Evolutionary conservation across 2,113 vertebrate genomes (phyloP), one percentile per base, ranked within the genome.

Genomic region (Arenaria interpres): DNA sequence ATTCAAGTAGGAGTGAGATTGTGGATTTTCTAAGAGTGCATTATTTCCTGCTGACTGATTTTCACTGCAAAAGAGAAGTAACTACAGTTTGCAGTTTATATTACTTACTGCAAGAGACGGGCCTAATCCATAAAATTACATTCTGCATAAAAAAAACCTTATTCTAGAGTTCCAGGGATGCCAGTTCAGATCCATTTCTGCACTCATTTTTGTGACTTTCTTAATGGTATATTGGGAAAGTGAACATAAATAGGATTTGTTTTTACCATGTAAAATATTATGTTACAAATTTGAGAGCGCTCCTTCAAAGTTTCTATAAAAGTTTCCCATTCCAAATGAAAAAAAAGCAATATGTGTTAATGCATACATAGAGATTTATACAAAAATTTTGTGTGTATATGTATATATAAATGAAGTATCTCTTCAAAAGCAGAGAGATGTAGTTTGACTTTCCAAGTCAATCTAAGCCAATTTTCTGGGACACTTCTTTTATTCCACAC

Each of bases 31-130:
- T 85, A 78, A 89, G 74, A 54, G 53, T 63, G 13, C 56, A 66
- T 93, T 94, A 82, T 82, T 95, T 95, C 48, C 51, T 60, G 33
- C 33, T 91, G 88, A 46, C 64, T 92, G 69, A 57, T 87, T 92
- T 76, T 64, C 77, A 78, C 66, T 91, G 77, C 74, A 89, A 32
- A 88, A 60, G 73, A 87, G 73, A 87, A 81, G 48, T 41, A 72
- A 50, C 54, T 89, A 67, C 41, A 46, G 64, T 91, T 82, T 89
- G 80, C 57, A 76, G 77, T 85, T 90, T 91, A 19, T 84, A 35
- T 85, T 71, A 56, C 37, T 96, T 91, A 71, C 62, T 82, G 54
- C 63, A 39, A 75, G 80, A 75, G 80, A 85, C 69, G 84, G 69
- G 35, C 56, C 30, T 85, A 67, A 74, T 30, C n/a, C 33, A 46